Conservation (phyloP, 2,113 vertebrate species). For the Psephotus haematonotus region DNA sequence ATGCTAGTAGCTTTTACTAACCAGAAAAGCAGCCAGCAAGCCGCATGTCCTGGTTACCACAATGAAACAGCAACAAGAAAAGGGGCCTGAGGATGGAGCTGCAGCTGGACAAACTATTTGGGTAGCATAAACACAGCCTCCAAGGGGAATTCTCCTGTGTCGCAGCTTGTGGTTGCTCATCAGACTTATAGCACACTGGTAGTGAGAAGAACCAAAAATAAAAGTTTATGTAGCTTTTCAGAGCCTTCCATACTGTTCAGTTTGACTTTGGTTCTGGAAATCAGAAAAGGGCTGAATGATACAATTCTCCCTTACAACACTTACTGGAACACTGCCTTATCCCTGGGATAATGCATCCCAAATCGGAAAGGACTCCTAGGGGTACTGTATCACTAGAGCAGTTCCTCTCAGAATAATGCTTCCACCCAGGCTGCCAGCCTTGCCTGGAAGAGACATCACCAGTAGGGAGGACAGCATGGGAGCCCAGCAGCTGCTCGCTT, state of each 20-base stretch:
- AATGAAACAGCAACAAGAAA: neutral
- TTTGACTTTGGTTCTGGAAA: neutral
- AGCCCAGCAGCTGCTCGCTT: neutral
- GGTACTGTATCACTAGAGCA: neutral
- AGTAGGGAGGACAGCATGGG: rapidly evolving
- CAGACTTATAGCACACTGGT: neutral
- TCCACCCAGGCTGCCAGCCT: neutral
- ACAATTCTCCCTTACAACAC: neutral
- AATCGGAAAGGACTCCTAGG: neutral
- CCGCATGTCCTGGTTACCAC: neutral
- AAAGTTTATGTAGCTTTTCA: neutral
- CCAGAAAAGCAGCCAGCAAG: neutral
- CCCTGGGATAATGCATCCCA: neutral
- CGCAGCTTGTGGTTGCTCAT: neutral
- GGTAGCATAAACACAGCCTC: neutral
- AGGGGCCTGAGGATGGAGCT: neutral
- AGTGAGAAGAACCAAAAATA: neutral
- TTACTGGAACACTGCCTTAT: neutral
- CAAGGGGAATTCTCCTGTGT: neutral
- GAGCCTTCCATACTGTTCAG: neutral
- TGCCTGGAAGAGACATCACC: neutral
- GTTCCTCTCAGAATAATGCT: neutral
- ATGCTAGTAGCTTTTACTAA: neutral
- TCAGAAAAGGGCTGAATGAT: neutral
- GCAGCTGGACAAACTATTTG: neutral